These are phyloP conservation scores for Pitta sordida DNA, from an alignment of 2,113 vertebrate genomes.

Conservation along the genomic window DNA sequence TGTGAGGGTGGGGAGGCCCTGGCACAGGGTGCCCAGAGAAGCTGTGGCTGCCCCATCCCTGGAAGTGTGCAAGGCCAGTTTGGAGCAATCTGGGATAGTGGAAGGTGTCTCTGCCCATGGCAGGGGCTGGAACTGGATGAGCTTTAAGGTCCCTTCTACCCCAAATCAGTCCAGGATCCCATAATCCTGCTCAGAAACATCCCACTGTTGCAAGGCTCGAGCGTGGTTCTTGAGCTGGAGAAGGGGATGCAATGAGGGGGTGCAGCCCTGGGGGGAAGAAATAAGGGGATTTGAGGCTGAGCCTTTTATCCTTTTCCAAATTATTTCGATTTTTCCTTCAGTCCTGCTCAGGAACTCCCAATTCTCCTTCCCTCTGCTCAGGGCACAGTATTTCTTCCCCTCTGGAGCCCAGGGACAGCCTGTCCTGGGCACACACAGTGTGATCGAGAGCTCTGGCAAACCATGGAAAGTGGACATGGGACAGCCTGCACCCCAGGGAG, in stretches of 20 bases:
- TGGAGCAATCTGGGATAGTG: accelerated
- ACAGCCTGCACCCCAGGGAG: accelerated
- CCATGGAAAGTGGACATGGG: accelerated
- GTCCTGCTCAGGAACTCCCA: neutral
- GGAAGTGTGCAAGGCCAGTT: accelerated
- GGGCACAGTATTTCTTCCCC: neutral
- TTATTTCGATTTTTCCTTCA: neutral
- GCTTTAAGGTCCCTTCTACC: neutral
- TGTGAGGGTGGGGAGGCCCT: accelerated
- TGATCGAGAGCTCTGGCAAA: neutral
- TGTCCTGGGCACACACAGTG: neutral
- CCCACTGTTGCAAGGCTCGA: accelerated
- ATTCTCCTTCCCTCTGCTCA: accelerated
- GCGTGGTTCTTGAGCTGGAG: neutral
- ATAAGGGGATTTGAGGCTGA: neutral
- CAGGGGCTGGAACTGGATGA: accelerated
- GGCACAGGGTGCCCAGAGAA: neutral
- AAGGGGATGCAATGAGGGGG: neutral
- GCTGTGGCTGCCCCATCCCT: neutral
- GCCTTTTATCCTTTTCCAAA: neutral
- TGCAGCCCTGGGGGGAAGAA: neutral
- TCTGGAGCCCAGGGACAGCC: neutral
- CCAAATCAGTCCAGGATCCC: neutral
- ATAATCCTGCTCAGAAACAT: neutral
- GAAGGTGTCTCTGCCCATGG: neutral